These are phyloP conservation scores for Laticauda colubrina DNA, from an alignment of 2,113 vertebrate genomes.

Conservation along the genomic window DNA sequence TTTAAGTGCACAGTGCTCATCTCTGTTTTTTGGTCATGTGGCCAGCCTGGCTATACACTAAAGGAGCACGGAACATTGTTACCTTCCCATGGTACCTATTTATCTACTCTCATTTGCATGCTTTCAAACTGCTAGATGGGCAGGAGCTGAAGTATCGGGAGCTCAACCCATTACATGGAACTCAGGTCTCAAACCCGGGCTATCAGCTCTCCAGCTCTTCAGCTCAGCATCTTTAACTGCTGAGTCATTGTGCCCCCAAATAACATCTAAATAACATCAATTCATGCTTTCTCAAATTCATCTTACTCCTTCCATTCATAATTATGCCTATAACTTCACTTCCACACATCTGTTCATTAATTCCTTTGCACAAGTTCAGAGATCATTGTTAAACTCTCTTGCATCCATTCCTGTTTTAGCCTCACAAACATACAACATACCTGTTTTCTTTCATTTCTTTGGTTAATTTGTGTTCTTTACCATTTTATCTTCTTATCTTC, in stretches of 20 bases:
- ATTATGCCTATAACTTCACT: background rate
- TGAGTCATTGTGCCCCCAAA: background rate
- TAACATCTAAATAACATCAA: background rate
- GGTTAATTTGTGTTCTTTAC: background rate
- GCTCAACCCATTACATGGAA: too few relatives aligned
- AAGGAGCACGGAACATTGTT: too few relatives aligned
- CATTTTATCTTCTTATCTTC: background rate
- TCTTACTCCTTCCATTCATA: background rate
- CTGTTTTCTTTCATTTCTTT: background rate
- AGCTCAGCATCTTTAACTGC: too few relatives aligned
- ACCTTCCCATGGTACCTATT: too few relatives aligned
- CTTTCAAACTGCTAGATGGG: too few relatives aligned
- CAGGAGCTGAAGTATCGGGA: too few relatives aligned
- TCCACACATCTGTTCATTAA: background rate
- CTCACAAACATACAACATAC: background rate
- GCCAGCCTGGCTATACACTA: too few relatives aligned
- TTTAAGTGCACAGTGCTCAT: too few relatives aligned
- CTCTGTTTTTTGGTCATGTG: too few relatives aligned
- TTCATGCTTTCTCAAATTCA: background rate
- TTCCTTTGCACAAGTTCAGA: background rate
- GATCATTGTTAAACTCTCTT: background rate
- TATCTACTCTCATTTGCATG: too few relatives aligned
- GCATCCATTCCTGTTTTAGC: background rate
- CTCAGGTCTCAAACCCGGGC: too few relatives aligned
- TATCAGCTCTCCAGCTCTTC: too few relatives aligned